These are phyloP conservation scores for Cyprinella venusta DNA, from an alignment of 2,797 vertebrate genomes.

Conservation along the genomic window DNA sequence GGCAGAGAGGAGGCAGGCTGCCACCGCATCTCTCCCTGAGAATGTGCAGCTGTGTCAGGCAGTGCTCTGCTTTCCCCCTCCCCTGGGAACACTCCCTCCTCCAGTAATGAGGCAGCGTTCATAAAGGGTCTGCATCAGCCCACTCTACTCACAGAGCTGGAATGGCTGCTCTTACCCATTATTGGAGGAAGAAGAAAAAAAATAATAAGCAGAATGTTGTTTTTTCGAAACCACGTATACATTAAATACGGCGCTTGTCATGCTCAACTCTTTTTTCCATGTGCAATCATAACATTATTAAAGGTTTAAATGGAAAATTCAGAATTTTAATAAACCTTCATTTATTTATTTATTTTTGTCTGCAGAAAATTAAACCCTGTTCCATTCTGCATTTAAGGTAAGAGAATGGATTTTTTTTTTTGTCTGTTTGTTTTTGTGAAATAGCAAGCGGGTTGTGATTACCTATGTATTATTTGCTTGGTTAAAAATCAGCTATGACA, in stretches of 20 bases:
- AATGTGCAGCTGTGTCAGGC: conserved; percentile 68
- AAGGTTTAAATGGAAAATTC: neutral
- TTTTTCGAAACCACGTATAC: neutral
- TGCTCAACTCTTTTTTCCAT: neutral
- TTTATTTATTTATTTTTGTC: conserved; percentile 30
- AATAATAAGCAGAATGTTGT: conserved; percentile 27
- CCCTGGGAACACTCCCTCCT: conserved; percentile 61
- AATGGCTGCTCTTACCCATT: conserved; percentile 57
- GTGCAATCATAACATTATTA: neutral
- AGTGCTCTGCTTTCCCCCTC: conserved; percentile 57
- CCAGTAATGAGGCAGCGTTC: conserved; percentile 68
- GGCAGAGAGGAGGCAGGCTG: conserved; percentile 60
- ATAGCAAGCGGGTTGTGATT: neutral
- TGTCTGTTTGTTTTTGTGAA: conserved; percentile 6
- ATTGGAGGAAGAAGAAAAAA: conserved; percentile 34
- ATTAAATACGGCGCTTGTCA: neutral
- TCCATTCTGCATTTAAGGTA: conserved; percentile 74
- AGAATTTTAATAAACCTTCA: neutral
- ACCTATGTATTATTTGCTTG: neutral
- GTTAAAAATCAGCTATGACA: neutral
- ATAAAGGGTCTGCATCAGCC: conserved; percentile 63
- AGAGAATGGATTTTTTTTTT: conserved; percentile 52
- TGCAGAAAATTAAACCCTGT: conserved; percentile 68
- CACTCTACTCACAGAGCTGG: conserved; percentile 56
- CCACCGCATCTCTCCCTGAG: conserved; percentile 66